A percentile compares a stretch with the other conserved stretches of the same genome.
These are phyloP conservation scores for Hippoglossus stenolepis DNA, from an alignment of 2,113 vertebrate species.

Conservation along the genomic window DNA sequence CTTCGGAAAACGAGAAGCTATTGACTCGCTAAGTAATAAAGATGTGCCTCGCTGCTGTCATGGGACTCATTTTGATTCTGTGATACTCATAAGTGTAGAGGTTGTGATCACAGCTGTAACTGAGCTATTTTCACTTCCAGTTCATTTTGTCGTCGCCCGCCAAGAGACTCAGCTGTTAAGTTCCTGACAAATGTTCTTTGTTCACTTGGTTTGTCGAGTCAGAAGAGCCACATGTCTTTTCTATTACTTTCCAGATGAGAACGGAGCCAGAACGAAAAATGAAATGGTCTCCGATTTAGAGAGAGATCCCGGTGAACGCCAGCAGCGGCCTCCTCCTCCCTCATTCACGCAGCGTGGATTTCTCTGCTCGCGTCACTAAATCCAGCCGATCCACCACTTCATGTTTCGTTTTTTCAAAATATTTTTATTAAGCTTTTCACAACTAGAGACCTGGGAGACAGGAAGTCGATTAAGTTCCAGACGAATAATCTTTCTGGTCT, in stretches of 20 bases:
- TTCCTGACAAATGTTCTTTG: constrained; percentile 38
- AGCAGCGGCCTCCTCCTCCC: neutral
- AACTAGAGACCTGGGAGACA: neutral
- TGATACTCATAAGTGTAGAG: constrained; percentile 40
- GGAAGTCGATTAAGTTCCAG: neutral
- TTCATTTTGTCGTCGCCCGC: constrained; percentile 45
- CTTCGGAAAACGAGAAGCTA: constrained; percentile 45
- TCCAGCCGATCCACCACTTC: neutral
- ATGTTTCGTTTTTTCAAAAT: neutral
- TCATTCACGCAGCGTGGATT: neutral
- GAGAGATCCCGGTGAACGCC: constrained; percentile 11
- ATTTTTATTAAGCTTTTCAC: neutral
- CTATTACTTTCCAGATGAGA: constrained; percentile 14
- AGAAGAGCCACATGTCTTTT: constrained; percentile 37
- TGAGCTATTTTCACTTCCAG: constrained; percentile 34
- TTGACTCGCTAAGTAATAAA: constrained; percentile 48
- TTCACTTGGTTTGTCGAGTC: constrained; percentile 37
- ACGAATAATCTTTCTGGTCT: neutral
- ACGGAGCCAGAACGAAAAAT: constrained; percentile 8
- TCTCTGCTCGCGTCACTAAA: neutral
- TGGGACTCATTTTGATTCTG: constrained; percentile 54
- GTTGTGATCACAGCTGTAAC: constrained; percentile 48
- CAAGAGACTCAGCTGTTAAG: constrained; percentile 43
- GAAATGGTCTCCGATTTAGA: constrained; percentile 11
- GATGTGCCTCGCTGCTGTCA: constrained; percentile 34